Conservation (phyloP, 1,140 invertebrate species). For the Meteorus sp. region DNA sequence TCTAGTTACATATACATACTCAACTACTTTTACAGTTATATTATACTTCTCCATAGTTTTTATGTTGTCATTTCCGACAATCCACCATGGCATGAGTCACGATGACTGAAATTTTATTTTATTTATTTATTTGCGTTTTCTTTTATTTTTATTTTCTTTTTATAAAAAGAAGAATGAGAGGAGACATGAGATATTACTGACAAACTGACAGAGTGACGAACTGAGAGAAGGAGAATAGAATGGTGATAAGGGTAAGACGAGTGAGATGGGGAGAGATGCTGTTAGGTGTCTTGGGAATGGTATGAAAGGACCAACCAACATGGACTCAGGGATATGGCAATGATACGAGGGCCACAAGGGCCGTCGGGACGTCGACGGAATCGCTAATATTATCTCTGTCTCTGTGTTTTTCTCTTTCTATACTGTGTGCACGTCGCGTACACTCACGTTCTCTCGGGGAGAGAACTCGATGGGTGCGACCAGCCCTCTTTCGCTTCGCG, state of each 20-base stretch:
- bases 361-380: constrained; percentile 43
- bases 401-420: neutral
- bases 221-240: neutral
- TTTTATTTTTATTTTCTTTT: too few relatives aligned
- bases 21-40: too few relatives aligned
- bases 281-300: constrained; percentile 13
- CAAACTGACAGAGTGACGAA: too few relatives aligned
- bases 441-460: too few relatives aligned
- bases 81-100: constrained; percentile 15
- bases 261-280: neutral
- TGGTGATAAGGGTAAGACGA: constrained; percentile 9
- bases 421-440: neutral
- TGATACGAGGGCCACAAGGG: constrained; percentile 36
- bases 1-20: too few relatives aligned
- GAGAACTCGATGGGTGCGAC: neutral
- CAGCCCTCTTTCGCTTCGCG: neutral
- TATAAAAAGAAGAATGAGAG: constrained; percentile 35
- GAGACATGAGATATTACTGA: too few relatives aligned
- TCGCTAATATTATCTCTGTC: constrained; percentile 41
- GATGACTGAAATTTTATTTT: constrained; percentile 19
- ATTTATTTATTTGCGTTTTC: too few relatives aligned
- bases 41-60: too few relatives aligned
- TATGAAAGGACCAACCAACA: constrained; percentile 4
- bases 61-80: neutral
- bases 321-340: constrained; percentile 34